Evolutionary conservation across 2,888 invertebrate genomes (phyloP).

Genomic region (Baronia brevicornis): DNA sequence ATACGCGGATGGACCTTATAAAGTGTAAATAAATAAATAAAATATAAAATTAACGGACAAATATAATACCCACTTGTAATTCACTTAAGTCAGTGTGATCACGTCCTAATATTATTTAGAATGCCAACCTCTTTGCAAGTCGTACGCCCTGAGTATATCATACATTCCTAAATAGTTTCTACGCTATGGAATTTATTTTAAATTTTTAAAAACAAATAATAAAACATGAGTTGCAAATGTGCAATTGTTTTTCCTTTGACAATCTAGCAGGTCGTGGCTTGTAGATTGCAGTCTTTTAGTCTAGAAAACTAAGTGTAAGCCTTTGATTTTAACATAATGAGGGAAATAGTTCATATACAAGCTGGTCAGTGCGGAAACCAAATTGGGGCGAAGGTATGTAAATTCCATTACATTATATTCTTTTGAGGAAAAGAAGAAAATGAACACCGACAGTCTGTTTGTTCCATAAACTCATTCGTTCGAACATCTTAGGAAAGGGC

Average conservation of each 20-base stretch:
- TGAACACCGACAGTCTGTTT: no score
- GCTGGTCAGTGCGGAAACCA: conserved; percentile 85
- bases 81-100: no score
- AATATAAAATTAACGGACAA: no score
- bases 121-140: no score
- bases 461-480: no score
- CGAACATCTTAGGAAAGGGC: no score
- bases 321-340: conserved; percentile 68
- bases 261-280: conserved; percentile 44
- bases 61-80: no score
- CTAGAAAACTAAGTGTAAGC: conserved; percentile 28
- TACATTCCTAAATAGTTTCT: no score
- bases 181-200: conserved; percentile 10
- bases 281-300: conserved; percentile 24
- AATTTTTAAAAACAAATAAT: conserved; percentile 17
- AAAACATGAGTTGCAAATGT: conserved; percentile 11
- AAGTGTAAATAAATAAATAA: no score
- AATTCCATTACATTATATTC: neutral
- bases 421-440: neutral
- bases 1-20: no score
- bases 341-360: conserved; percentile 88
- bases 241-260: conserved; percentile 50
- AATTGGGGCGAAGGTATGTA: conserved; percentile 63
- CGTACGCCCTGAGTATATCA: no score
- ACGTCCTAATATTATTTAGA: no score